Conservation (phyloP, 2,797 vertebrate genomes). For the Coregonus sp. region DNA sequence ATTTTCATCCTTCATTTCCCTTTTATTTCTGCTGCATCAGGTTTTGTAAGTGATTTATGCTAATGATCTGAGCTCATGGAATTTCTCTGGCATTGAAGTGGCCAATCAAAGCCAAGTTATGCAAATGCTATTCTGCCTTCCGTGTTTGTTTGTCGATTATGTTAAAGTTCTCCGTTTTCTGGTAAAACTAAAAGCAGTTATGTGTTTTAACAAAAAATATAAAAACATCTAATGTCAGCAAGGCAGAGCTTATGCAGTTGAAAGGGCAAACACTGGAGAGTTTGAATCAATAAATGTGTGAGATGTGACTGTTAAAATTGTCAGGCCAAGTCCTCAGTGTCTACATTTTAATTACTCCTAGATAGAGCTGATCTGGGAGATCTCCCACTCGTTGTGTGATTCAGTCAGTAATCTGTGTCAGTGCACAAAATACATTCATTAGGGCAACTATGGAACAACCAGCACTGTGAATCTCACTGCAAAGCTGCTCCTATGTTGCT, state of each 20-base stretch:
- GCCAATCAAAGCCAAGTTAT: slow-evolving; percentile 26
- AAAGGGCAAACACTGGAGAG: slow-evolving; percentile 25
- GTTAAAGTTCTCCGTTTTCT: slow-evolving; percentile 20
- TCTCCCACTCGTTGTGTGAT: slow-evolving; percentile 11
- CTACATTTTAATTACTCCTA: slow-evolving; percentile 33
- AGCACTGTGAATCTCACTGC: not conserved
- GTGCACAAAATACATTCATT: not conserved
- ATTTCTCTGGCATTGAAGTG: slow-evolving; percentile 25
- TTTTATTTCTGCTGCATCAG: slow-evolving; percentile 46
- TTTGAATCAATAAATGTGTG: slow-evolving; percentile 49
- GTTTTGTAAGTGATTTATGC: slow-evolving; percentile 19
- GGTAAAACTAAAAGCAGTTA: slow-evolving; percentile 23
- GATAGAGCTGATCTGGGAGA: slow-evolving; percentile 30
- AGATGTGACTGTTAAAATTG: slow-evolving; percentile 59
- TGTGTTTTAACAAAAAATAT: not conserved
- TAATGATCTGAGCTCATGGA: slow-evolving; percentile 41
- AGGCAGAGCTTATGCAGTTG: not conserved
- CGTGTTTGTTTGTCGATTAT: slow-evolving; percentile 30
- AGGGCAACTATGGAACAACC: not conserved
- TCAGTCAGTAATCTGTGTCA: not conserved
- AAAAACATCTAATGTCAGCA: not conserved
- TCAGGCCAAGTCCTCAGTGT: slow-evolving; percentile 58
- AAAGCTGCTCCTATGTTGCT: not conserved
- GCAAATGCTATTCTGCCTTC: not conserved
- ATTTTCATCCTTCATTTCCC: slow-evolving; percentile 21